Evolutionary conservation across 2,797 vertebrate genomes (phyloP), one percentile per base, ranked within the genome.

Genomic region (Rhinichthys osculus): DNA sequence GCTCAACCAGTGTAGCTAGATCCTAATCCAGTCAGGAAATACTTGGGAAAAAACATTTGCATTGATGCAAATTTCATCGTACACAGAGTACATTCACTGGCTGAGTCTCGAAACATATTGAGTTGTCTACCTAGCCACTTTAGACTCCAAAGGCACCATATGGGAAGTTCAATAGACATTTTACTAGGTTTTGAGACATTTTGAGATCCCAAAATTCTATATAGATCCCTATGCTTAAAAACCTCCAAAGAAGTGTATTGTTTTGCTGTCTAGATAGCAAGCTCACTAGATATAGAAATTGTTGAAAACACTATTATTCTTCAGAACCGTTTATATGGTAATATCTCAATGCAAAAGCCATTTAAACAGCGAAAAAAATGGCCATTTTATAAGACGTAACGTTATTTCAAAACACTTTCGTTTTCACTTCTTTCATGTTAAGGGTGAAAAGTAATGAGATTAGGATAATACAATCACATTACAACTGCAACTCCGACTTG

Each of bases 351-450:
- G n/a, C 27, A 33, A 21, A 30, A 72, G 67, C 16, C n/a, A 23
- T 30, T 16, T 1, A n/a, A n/a, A 50, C 30, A 19, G 40, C 19
- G 19, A 2, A 14, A 14, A 62, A 64, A 64, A 27, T 1, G 17
- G n/a, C 57, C 14, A 64, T 76, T 84, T 50, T 67, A 67, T 7
- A 0, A 82, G 17, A 50, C 27, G 27, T 21, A 30, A 30, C 30
- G 30, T 30, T 30, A 50, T 27, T 11, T 3, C 59, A 47, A 83
- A 76, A 69, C 35, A 84, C 73, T 84, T 84, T 84, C 82, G n/a
- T 77, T 84, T 84, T 84, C 59, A 69, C 11, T 69, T 78, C 47
- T 19, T 16, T 52, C 59, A 23, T 14, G 19, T 19, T 67, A 78
- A 54, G 0, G 6, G 47, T 54, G 33, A 35, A 13, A 73, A 83